Percentiles rank a stretch among this genome's conserved stretches.
Conservation (phyloP, 2,113 vertebrate genomes). For the Chlorodrepanis virens region DNA sequence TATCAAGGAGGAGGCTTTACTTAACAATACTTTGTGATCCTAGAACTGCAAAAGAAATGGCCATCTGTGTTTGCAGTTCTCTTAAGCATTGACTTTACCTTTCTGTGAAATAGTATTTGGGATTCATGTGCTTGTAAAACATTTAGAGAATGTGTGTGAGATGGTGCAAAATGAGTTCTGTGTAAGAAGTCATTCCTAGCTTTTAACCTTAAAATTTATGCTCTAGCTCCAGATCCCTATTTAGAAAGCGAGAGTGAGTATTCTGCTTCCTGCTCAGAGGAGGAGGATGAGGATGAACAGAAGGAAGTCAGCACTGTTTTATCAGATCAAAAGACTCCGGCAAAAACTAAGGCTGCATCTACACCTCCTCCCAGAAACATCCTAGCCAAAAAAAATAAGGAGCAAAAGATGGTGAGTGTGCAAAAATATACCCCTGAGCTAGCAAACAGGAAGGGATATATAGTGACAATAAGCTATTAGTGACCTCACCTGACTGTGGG, state of each 20-base stretch:
- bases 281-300: slow-evolving; percentile 68
- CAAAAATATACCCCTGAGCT: background rate
- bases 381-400: slow-evolving; percentile 76
- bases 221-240: slow-evolving; percentile 72
- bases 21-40: background rate
- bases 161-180: background rate
- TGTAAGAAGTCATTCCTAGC: background rate
- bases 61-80: background rate
- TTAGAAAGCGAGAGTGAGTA: slow-evolving; percentile 89
- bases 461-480: background rate
- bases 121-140: background rate
- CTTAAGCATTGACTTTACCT: background rate
- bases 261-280: slow-evolving; percentile 84
- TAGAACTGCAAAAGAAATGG: background rate
- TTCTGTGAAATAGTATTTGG: background rate
- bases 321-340: slow-evolving; percentile 54
- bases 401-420: slow-evolving; percentile 64
- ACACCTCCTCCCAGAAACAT: slow-evolving; percentile 68
- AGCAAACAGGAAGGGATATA: background rate
- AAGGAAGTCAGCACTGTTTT: background rate
- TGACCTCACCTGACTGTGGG: background rate
- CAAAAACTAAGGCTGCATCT: slow-evolving; percentile 58
- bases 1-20: background rate
- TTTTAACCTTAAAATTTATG: slow-evolving; percentile 9
- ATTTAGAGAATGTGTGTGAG: background rate